Conservation (phyloP, 2,113 vertebrate species). For the Scomber colias region DNA sequence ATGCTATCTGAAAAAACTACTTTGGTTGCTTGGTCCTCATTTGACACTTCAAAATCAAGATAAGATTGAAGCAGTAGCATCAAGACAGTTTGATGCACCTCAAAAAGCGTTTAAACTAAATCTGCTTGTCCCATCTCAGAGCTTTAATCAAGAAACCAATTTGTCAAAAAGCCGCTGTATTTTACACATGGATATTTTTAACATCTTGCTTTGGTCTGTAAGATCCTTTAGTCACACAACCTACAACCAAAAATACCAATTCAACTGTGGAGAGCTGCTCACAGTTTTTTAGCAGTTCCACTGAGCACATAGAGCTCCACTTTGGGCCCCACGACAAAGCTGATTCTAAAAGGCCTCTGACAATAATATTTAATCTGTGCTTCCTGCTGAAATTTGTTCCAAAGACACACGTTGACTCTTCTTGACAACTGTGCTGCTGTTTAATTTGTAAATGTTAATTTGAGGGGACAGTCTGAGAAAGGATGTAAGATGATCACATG, state of each 20-base stretch:
- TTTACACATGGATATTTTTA: conserved; percentile 23
- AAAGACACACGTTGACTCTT: background rate
- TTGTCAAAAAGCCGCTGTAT: conserved; percentile 25
- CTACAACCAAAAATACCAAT: conserved; percentile 17
- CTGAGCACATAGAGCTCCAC: background rate
- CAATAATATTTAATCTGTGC: background rate
- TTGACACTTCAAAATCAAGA: too few relatives aligned
- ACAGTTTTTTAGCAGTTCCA: background rate
- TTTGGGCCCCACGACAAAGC: background rate
- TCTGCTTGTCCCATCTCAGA: background rate
- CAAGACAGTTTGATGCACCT: too few relatives aligned
- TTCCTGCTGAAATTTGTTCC: background rate
- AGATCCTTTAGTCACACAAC: conserved; percentile 19
- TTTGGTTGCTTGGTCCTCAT: too few relatives aligned
- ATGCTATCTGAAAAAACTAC: too few relatives aligned
- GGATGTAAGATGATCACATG: background rate
- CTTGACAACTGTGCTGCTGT: background rate
- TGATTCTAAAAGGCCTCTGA: conserved; percentile 7
- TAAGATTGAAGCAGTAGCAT: too few relatives aligned
- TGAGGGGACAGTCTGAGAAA: background rate
- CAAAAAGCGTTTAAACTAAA: background rate
- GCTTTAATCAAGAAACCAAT: conserved; percentile 24
- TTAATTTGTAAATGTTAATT: background rate
- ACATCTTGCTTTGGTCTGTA: conserved; percentile 11
- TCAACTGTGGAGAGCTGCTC: background rate